Conservation (phyloP, 2,797 vertebrate species). For the Parauchenoglanis ngamensis region DNA sequence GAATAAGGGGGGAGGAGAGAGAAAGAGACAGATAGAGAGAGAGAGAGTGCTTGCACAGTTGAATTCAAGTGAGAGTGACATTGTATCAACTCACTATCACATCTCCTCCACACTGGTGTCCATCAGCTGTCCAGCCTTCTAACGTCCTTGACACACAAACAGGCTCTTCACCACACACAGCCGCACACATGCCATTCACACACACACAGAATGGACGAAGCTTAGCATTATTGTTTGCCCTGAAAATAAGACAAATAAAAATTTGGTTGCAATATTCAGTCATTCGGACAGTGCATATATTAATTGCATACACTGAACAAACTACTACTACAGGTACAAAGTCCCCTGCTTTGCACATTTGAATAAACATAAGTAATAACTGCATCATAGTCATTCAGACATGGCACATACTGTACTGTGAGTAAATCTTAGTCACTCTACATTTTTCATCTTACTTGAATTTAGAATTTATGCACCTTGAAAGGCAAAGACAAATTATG, state of each 20-base stretch:
- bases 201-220: neutral
- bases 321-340: too few relatives aligned
- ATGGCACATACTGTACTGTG: neutral
- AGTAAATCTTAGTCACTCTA: neutral
- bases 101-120: slow-evolving; percentile 80
- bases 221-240: slow-evolving; percentile 56
- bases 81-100: slow-evolving; percentile 87
- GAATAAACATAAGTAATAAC: neutral
- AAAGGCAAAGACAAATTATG: neutral
- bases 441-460: neutral
- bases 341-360: neutral
- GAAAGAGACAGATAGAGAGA: slow-evolving; percentile 60
- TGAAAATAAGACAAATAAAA: slow-evolving; percentile 56
- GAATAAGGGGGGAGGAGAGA: slow-evolving; percentile 56
- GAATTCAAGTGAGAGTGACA: slow-evolving; percentile 83
- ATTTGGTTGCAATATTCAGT: slow-evolving; percentile 68
- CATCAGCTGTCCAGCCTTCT: slow-evolving; percentile 80
- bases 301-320: slow-evolving; percentile 15
- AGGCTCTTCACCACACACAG: slow-evolving; percentile 71
- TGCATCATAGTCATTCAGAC: neutral
- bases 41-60: slow-evolving; percentile 63
- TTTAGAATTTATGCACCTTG: neutral
- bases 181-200: slow-evolving; percentile 28
- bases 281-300: slow-evolving; percentile 70
- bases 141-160: slow-evolving; percentile 81